These are phyloP conservation scores for Cynocephalus volans DNA, from an alignment of 2,113 vertebrate species.

Conservation along the genomic window DNA sequence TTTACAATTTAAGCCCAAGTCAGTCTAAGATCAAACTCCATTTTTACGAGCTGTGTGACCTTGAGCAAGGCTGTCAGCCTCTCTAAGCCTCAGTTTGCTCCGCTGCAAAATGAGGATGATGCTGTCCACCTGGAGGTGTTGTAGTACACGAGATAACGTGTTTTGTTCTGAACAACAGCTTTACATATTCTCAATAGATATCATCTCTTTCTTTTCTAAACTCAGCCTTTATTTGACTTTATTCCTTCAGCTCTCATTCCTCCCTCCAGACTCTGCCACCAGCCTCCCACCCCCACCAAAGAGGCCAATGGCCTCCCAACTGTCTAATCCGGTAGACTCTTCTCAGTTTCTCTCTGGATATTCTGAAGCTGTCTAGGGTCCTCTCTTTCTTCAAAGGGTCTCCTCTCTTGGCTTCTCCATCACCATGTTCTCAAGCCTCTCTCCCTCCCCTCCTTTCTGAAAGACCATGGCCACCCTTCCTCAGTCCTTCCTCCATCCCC, in stretches of 20 bases:
- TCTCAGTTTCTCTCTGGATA: not conserved
- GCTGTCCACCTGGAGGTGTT: not conserved
- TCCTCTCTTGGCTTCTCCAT: not conserved
- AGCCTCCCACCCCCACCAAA: not conserved
- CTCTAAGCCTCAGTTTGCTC: not conserved
- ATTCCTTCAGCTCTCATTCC: not conserved
- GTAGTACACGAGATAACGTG: not conserved
- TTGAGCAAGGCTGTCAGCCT: not conserved
- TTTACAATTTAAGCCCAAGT: constrained; percentile 16
- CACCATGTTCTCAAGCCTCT: not conserved
- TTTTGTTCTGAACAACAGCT: not conserved
- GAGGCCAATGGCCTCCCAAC: not conserved
- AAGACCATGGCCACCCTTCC: not conserved
- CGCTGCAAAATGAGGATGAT: not conserved
- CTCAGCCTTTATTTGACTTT: not conserved
- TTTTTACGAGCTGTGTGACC: not conserved
- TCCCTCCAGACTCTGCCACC: not conserved
- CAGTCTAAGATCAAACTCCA: not conserved
- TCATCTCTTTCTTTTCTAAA: not conserved
- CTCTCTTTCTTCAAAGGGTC: not conserved
- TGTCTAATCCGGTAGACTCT: not conserved
- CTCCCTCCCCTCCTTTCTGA: not conserved
- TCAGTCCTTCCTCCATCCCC: not conserved
- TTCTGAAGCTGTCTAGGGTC: not conserved
- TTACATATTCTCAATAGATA: not conserved